A percentile compares a stretch with the other conserved stretches of the same genome.
Conservation (phyloP, 2,113 vertebrate genomes). For the Ceuthmochares aereus region DNA sequence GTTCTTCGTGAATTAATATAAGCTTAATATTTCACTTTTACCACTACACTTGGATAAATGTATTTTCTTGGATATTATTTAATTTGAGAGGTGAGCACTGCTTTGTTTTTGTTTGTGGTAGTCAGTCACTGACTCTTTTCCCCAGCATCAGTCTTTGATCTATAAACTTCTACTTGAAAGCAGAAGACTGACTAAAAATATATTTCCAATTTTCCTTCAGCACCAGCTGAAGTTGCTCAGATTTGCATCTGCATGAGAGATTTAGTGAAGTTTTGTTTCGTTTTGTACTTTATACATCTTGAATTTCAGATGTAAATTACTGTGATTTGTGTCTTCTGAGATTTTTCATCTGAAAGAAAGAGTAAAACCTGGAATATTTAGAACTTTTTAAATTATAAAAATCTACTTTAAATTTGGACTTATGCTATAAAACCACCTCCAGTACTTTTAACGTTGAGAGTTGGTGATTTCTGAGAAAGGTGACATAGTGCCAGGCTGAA, state of each 20-base stretch:
- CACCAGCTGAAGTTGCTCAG: neutral
- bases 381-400: neutral
- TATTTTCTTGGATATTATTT: neutral
- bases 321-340: neutral
- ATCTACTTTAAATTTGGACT: neutral
- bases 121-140: neutral
- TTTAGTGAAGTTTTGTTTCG: rapidly evolving
- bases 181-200: neutral
- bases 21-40: neutral
- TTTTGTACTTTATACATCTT: neutral
- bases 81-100: neutral
- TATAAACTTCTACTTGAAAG: neutral
- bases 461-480: neutral
- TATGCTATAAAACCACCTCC: neutral
- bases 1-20: neutral
- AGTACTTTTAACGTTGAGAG: neutral
- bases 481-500: neutral
- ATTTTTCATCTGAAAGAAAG: neutral
- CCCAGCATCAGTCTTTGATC: neutral
- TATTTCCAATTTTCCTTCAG: neutral
- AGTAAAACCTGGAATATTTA: neutral
- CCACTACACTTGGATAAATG: rapidly evolving
- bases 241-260: neutral
- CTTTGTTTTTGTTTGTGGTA: neutral
- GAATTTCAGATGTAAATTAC: neutral